A percentile compares a stretch with the other conserved stretches of the same genome.
Conservation (phyloP, 1,140 invertebrate genomes). For the Pteromalus puparum region DNA sequence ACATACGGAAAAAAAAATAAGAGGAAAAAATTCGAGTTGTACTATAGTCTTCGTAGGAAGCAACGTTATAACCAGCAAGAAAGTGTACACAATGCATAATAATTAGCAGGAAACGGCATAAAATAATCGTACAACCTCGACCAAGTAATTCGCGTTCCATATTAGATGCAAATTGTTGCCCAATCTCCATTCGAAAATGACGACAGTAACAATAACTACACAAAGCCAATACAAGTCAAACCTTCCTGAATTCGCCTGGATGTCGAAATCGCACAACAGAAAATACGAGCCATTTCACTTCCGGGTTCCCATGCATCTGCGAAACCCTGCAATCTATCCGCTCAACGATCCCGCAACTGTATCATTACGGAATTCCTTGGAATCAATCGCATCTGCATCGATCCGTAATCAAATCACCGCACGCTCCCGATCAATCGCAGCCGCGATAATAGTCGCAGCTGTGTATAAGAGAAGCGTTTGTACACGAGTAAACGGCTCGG, state of each 20-base stretch:
- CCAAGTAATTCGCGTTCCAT: background rate
- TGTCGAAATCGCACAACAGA: background rate
- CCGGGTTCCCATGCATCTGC: background rate
- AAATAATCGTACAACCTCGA: background rate
- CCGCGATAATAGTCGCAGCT: background rate
- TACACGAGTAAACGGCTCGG: background rate
- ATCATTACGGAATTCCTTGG: background rate
- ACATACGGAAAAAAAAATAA: too few species aligned
- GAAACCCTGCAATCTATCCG: background rate
- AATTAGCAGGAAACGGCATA: background rate
- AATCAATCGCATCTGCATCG: background rate
- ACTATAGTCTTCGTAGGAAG: too few species aligned
- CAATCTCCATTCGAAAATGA: too few species aligned
- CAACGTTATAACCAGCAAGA: background rate
- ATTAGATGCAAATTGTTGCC: background rate
- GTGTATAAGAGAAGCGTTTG: background rate
- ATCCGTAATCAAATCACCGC: background rate
- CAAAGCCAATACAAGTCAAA: too few species aligned
- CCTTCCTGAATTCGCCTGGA: too few species aligned
- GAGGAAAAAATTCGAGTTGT: too few species aligned
- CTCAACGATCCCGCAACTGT: background rate
- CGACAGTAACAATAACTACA: too few species aligned
- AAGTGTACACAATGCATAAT: background rate
- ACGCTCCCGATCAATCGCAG: background rate
- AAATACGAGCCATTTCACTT: background rate